Evolutionary conservation across 1,140 invertebrate genomes (phyloP).

Genomic region (Macrosteles quadrilineatus): DNA sequence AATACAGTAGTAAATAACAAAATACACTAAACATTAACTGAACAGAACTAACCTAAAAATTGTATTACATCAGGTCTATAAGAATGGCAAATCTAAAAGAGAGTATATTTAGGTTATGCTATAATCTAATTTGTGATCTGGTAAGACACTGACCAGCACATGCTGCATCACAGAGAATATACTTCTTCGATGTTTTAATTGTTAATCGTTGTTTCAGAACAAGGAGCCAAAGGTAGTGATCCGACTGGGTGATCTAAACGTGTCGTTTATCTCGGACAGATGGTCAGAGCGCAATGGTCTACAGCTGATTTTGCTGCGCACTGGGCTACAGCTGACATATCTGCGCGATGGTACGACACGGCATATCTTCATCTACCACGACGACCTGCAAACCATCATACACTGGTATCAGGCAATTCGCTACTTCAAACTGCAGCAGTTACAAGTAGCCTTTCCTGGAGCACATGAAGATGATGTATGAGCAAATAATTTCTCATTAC

Average conservation of each 20-base stretch:
- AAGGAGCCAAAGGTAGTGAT: constrained; percentile 82
- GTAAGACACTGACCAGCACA: too few relatives aligned
- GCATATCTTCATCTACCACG: constrained; percentile 85
- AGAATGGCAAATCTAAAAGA: too few relatives aligned
- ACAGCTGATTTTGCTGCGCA: too few relatives aligned
- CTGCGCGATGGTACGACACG: constrained; percentile 79
- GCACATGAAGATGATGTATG: constrained; percentile 73
- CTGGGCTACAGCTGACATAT: constrained; percentile 77
- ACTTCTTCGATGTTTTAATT: too few relatives aligned
- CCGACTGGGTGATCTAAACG: constrained; percentile 79
- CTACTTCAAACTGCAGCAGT: constrained; percentile 77
- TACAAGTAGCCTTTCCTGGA: constrained; percentile 82
- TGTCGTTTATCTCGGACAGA: constrained; percentile 82
- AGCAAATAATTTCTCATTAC: too few relatives aligned
- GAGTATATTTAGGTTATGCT: too few relatives aligned
- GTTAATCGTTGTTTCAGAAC: constrained; percentile 51
- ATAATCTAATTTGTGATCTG: too few relatives aligned
- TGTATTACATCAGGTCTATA: too few relatives aligned
- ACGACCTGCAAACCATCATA: constrained; percentile 80
- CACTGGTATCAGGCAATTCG: constrained; percentile 89
- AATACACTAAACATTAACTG: too few relatives aligned
- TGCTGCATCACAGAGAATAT: too few relatives aligned
- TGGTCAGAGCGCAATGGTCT: constrained; percentile 77
- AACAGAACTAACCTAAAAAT: too few relatives aligned
- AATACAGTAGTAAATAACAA: too few relatives aligned